phyloP scores from a whole-genome alignment of 2,888 invertebrate genomes.

The Sminthurides aquaticus region DNA sequence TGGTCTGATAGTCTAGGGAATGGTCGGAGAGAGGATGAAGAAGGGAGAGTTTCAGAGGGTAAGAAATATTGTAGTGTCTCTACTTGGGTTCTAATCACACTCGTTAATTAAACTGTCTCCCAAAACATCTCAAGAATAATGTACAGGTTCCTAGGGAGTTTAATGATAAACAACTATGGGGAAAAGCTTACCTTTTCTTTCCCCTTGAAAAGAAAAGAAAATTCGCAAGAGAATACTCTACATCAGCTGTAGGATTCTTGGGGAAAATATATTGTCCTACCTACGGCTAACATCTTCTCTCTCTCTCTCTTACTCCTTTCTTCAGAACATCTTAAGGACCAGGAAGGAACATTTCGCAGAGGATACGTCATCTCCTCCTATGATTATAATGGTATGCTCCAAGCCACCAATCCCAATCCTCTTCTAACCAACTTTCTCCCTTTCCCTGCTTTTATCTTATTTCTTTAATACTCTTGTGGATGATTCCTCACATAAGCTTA shows the following conservation, averaged over 20 bases:
- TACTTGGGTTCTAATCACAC: conserved; percentile 43
- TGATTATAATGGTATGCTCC: not conserved
- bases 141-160: conserved; percentile 44
- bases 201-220: conserved; percentile 21
- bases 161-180: conserved; percentile 44
- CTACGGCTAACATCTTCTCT: conserved; percentile 5
- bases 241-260: conserved; percentile 6
- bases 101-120: conserved; percentile 44
- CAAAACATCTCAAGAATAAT: conserved; percentile 43
- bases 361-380: not conserved
- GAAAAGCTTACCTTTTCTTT: conserved; percentile 32
- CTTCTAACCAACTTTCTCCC: too few species aligned
- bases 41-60: conserved; percentile 17
- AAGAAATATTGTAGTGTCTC: conserved; percentile 33
- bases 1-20: not conserved
- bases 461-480: too few species aligned
- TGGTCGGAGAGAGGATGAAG: conserved; percentile 6
- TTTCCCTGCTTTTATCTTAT: too few species aligned
- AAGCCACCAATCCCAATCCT: too few species aligned
- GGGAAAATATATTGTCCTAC: conserved; percentile 6
- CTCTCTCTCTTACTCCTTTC: conserved; percentile 17
- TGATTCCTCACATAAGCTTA: too few species aligned
- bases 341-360: conserved; percentile 13
- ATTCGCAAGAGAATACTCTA: conserved; percentile 20
- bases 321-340: conserved; percentile 10